phyloP scores from a whole-genome alignment of 1,140 invertebrate genomes.

The Gonatopus flavifemur region DNA sequence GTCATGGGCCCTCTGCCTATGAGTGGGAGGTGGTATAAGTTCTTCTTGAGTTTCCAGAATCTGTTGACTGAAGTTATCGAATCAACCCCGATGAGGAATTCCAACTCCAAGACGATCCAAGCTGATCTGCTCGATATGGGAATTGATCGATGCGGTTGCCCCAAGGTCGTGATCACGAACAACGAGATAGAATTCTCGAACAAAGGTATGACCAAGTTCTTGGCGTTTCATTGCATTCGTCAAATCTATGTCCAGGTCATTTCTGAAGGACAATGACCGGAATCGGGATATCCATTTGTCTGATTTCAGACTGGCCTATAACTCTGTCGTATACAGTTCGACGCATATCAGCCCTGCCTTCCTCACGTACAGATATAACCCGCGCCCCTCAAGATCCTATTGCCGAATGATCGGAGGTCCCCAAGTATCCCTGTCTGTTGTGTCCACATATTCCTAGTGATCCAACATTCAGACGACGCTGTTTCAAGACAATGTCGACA shows the following conservation, averaged over 20 bases:
- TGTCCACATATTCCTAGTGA: too few species aligned
- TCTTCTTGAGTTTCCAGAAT: slow-evolving; percentile 40
- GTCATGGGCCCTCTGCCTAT: too few species aligned
- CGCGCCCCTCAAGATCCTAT: too few species aligned
- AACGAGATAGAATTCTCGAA: slow-evolving; percentile 14
- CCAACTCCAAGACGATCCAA: not conserved
- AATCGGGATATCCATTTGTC: not conserved
- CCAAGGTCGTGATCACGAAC: not conserved
- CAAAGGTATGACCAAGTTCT: not conserved
- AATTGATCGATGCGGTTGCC: not conserved
- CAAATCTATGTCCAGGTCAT: not conserved
- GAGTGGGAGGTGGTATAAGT: slow-evolving; percentile 31
- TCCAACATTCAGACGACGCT: too few species aligned
- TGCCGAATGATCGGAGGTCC: too few species aligned
- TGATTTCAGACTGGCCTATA: not conserved
- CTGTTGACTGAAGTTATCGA: slow-evolving; percentile 38
- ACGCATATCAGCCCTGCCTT: not conserved
- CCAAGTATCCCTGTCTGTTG: too few species aligned
- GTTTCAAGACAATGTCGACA: too few species aligned
- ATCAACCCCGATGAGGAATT: not conserved
- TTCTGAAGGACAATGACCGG: not conserved
- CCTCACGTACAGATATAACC: too few species aligned
- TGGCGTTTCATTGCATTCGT: not conserved
- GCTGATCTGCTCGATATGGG: not conserved
- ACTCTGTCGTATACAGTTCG: not conserved